A percentile compares a stretch with the other conserved stretches of the same genome.
Evolutionary conservation across 2,113 vertebrate genomes (phyloP).

Genomic region (Setophaga petechia): DNA sequence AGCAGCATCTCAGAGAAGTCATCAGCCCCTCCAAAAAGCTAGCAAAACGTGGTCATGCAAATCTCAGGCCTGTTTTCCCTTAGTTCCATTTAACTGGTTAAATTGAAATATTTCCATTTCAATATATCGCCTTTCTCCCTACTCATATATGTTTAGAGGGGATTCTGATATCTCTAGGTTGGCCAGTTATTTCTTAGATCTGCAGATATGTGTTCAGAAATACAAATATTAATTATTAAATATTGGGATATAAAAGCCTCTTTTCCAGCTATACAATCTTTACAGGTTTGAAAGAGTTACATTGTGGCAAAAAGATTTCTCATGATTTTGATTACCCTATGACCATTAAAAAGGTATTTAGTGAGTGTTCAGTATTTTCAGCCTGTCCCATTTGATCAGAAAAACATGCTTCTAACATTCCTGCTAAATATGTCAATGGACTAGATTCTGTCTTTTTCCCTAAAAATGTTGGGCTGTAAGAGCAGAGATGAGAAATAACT

Average conservation of each 20-base stretch:
- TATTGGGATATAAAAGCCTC: neutral
- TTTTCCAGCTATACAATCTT: neutral
- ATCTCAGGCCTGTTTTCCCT: neutral
- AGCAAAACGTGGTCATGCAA: accelerated
- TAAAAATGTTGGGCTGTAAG: neutral
- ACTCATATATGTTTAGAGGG: neutral
- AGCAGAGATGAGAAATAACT: neutral
- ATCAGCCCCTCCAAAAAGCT: neutral
- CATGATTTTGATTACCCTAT: neutral
- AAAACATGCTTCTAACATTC: neutral
- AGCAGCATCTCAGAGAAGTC: neutral
- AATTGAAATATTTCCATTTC: neutral
- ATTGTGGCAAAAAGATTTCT: neutral
- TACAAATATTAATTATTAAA: neutral
- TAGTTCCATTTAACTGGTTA: neutral
- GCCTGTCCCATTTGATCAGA: neutral
- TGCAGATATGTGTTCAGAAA: neutral
- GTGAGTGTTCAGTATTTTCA: neutral
- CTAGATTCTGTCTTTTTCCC: neutral
- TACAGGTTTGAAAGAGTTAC: neutral
- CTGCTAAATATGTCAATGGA: neutral
- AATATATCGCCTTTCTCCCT: neutral
- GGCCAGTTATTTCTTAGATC: neutral
- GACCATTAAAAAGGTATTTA: neutral
- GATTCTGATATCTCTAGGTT: neutral